Evolutionary conservation across 2,888 invertebrate genomes (phyloP).

Genomic region (Acleris literana): DNA sequence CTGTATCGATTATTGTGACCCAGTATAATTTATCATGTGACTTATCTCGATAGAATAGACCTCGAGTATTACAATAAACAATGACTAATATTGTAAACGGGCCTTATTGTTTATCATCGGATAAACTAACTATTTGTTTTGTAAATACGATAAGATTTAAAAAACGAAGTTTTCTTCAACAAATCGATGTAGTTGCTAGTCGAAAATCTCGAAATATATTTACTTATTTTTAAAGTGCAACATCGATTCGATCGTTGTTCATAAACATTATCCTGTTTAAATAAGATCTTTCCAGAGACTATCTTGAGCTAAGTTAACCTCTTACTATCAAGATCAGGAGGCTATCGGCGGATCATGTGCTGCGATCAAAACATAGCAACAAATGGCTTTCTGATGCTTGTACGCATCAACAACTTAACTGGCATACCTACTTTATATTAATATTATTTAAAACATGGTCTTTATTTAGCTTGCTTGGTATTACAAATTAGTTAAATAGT

Average conservation of each 20-base stretch:
- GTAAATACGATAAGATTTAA: no score
- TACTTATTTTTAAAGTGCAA: no score
- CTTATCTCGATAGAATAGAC: neutral
- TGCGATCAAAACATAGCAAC: constrained; percentile 11
- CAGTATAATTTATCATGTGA: constrained; percentile 1
- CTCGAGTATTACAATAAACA: neutral
- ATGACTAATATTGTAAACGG: neutral
- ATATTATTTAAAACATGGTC: no score
- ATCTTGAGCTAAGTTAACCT: constrained; percentile 4
- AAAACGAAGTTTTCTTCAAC: no score
- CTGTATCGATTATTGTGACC: constrained; percentile 3
- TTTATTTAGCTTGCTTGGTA: neutral
- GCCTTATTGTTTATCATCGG: neutral
- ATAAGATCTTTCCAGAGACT: neutral
- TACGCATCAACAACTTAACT: neutral
- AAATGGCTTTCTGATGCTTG: neutral
- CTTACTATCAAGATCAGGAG: constrained; percentile 5
- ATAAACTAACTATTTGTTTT: neutral
- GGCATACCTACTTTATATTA: no score
- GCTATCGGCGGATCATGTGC: constrained; percentile 8
- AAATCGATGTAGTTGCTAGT: no score
- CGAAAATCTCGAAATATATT: neutral
- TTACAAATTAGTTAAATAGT: no score
- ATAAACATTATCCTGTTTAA: neutral
- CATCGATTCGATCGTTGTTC: no score